Base-by-base conservation (phyloP, 2,797 vertebrate species). In the Parotocinclus haroldoi region DNA sequence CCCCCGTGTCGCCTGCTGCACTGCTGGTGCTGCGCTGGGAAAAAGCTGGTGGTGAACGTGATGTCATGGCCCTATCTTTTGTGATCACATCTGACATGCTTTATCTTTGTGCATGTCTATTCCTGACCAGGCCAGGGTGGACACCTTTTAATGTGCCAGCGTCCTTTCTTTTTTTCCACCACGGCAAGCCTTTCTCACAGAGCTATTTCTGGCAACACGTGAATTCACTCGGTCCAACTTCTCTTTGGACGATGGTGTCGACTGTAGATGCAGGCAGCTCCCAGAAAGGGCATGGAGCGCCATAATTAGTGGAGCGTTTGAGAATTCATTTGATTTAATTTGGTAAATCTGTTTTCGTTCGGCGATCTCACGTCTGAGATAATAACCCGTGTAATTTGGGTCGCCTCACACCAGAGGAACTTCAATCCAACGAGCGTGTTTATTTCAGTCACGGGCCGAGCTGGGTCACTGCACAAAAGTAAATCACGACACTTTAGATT, bases 41-140 rank as follows among this genome's bases (percentile, higher is more conserved):
- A 58, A 82, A 46, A 81, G 82, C 17, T 49, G 60, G 67, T 40
- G 49, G 56, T 48, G 42, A 36, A 10, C 81, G 83, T 91, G 89
- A 91, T 90, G 90, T 91, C 89, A 91, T 74, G 83, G 74, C 74
- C 66, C 77, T 87, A 83, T 81, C 76, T 79, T 63, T 50, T 76
- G 79, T 71, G 72, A 91, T 90, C 68, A 67, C 82, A 84, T 86
- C 80, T 87, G 88, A 91, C 87, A 79, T 84, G 82, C 85, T 89
- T 91, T 91, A 89, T 91, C 81, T 89, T 89, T 90, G 89, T 90
- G 89, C 89, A 89, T 39, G 75, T 58, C 75, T 76, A 71, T 72
- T 79, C 75, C 71, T 73, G 66, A 80, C 74, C 80, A 68, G 74
- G 74, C 77, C 74, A 69, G 79, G 76, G 66, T 60, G 78, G 79